Base-by-base conservation (phyloP, 2,888 invertebrate species). In the Lasioglossum zephyrum region DNA sequence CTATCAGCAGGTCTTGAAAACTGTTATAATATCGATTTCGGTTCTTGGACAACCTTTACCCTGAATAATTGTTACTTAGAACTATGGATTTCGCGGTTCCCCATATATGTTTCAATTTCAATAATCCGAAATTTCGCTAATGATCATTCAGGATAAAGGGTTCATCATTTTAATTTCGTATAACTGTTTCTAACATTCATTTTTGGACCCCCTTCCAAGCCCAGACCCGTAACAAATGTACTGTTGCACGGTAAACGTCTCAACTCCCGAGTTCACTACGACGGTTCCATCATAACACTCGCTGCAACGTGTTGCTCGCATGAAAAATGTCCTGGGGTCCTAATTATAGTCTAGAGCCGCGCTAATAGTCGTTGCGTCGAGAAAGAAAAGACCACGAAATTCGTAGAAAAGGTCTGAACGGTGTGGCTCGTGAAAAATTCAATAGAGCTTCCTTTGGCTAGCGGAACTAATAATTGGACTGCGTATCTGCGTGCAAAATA, bases 241-340 rank as follows among this genome's bases (percentile, higher is more conserved):
- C 63, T 31, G 31, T 63, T 63, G 63, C 63, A 63, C 63, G 63
- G 63, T 16, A 31, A 63, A 63, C 63, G 31, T 16, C 26, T 31
- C 60, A 16, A 16, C 26, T 63, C 60, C n/a, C 31, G 16, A 60
- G 60, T 60, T 16, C 26, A 31, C 63, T 6, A 13, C 63, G 26
- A 13, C 60, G 26, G 66, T 18, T 66, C 8, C 36, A 69, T 31
- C 36, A 11, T 16, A 36, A 18, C 16, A 66, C 66, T n/a, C 39
- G 22, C 44, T 73, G 31, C 66, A 69, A 73, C 60, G 72, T 77
- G 77, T 63, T 63, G 31, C 63, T 63, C 63, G 26, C 31, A 63
- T 63, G 16, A 63, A 63, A 63, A 63, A 13, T 5, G 26, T 63
- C 31, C 26, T 11, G 26, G 11, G 63, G 22, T 6, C 31, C 63